phyloP scores from a whole-genome alignment of 1,140 invertebrate species.

The Drosophila nigromelanica region DNA sequence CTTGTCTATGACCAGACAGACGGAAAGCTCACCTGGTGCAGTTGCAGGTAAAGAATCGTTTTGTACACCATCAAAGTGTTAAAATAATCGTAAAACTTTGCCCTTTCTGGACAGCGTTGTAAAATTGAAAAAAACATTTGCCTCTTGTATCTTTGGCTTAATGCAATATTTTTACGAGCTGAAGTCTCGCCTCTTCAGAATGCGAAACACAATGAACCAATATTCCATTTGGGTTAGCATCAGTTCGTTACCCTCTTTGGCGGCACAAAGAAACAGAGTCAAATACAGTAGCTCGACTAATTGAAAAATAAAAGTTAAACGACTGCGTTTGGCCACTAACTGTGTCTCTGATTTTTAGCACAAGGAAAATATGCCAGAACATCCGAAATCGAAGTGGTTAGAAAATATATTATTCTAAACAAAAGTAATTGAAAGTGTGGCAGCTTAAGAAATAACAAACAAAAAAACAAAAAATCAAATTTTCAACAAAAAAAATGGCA shows the following conservation, averaged over 20 bases:
- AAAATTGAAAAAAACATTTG: slow-evolving; percentile 64
- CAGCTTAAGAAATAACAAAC: no score
- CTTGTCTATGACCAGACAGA: slow-evolving; percentile 57
- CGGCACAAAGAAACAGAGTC: slow-evolving; percentile 44
- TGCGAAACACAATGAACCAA: slow-evolving; percentile 9
- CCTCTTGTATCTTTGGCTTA: slow-evolving; percentile 45
- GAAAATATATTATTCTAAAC: no score
- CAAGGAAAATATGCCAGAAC: neutral
- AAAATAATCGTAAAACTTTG: slow-evolving; percentile 68
- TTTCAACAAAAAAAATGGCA: no score
- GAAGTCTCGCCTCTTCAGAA: slow-evolving; percentile 29
- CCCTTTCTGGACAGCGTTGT: slow-evolving; percentile 42
- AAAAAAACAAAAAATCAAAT: no score
- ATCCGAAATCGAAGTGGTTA: no score
- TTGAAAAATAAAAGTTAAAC: slow-evolving; percentile 75
- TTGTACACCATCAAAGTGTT: slow-evolving; percentile 58
- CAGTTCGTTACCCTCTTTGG: slow-evolving; percentile 55
- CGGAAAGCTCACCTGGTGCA: neutral
- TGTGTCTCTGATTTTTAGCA: neutral
- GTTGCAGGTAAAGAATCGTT: neutral
- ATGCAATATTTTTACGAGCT: slow-evolving; percentile 78
- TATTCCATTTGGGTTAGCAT: slow-evolving; percentile 4
- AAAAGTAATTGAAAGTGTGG: no score
- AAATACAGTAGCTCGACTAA: slow-evolving; percentile 81
- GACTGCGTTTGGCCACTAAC: neutral